A percentile compares a stretch with the other conserved stretches of the same genome.
phyloP scores from a whole-genome alignment of 2,113 vertebrate genomes.

The Callocephalon fimbriatum region DNA sequence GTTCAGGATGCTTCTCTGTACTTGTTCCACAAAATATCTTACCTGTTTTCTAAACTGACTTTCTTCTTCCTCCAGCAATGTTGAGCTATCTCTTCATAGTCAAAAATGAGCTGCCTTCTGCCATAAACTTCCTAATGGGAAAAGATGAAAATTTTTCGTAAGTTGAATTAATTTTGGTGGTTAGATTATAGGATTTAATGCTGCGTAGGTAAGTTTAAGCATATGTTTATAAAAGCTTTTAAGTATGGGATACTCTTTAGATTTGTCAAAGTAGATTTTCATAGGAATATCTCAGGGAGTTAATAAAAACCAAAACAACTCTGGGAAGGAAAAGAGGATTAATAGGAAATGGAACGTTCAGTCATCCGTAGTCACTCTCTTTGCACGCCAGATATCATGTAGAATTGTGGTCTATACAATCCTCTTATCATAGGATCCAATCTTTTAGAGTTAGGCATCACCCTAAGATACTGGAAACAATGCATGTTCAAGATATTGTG shows the following conservation, averaged over 20 bases:
- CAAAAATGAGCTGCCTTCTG: conserved; percentile 93
- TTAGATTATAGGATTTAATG: not conserved
- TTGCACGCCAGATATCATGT: not conserved
- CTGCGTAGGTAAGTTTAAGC: not conserved
- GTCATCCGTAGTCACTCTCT: not conserved
- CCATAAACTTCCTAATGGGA: conserved; percentile 86
- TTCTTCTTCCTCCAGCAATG: conserved; percentile 84
- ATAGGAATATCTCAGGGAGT: not conserved
- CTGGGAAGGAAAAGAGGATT: not conserved
- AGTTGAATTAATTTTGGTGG: conserved; percentile 53
- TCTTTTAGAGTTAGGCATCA: not conserved
- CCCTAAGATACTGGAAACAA: not conserved
- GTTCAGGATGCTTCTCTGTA: not conserved
- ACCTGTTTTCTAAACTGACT: conserved; percentile 48
- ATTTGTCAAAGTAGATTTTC: not conserved
- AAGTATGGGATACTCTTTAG: not conserved
- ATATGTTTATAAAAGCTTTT: not conserved
- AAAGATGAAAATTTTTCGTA: conserved; percentile 73
- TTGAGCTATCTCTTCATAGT: conserved; percentile 97
- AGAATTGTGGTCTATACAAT: not conserved
- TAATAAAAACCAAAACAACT: not conserved
- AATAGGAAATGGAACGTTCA: not conserved
- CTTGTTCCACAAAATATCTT: not conserved
- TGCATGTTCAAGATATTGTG: not conserved
- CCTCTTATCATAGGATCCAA: not conserved